These are phyloP conservation scores for Malacoraja senta DNA, from an alignment of 2,797 vertebrate species.

Conservation along the genomic window DNA sequence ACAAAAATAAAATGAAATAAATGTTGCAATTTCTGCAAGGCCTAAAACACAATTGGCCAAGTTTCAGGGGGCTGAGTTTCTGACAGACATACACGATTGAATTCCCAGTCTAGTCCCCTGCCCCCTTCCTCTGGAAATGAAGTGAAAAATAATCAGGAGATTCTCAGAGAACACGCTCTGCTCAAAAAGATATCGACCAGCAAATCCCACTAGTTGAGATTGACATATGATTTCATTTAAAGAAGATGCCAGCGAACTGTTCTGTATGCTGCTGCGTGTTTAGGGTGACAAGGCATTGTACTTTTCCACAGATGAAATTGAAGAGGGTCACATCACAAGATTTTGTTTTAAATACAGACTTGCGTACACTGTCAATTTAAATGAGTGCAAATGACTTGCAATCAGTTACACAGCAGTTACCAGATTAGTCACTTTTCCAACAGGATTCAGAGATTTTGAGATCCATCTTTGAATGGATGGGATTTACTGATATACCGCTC, in stretches of 20 bases:
- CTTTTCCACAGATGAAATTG: background rate
- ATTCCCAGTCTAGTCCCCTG: constrained; percentile 15
- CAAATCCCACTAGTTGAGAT: background rate
- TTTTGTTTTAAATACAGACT: background rate
- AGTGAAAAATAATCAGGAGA: constrained; percentile 28
- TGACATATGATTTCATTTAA: background rate
- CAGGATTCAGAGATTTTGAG: background rate
- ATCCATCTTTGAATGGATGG: background rate
- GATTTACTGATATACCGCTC: background rate
- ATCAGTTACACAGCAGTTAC: background rate
- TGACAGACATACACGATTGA: constrained; percentile 36
- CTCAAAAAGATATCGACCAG: constrained; percentile 11
- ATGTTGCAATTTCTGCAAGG: background rate
- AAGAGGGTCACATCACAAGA: background rate
- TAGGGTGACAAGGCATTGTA: background rate
- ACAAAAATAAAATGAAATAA: background rate
- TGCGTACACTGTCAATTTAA: background rate
- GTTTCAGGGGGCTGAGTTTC: background rate
- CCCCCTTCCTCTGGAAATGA: constrained; percentile 36
- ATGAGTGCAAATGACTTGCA: background rate
- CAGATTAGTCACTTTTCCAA: background rate
- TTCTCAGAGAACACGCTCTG: constrained; percentile 27
- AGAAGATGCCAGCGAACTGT: background rate
- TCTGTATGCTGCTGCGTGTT: constrained; percentile 8
- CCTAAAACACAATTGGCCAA: background rate